Base-by-base conservation (phyloP, 2,113 vertebrate genomes). In the Eulemur macaco region DNA sequence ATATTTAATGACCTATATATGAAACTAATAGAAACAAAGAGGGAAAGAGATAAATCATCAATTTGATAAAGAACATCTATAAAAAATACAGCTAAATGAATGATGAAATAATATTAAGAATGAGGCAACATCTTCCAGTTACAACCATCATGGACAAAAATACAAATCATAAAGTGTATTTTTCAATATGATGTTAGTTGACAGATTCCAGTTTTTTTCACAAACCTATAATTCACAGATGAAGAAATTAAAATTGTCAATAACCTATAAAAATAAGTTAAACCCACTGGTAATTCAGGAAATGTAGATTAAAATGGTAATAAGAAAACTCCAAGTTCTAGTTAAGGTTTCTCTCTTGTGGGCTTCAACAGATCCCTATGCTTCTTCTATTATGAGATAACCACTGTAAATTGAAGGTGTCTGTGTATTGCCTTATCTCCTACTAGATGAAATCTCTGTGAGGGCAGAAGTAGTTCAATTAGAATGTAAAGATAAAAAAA, bases 381-480 rank as follows among this genome's bases (percentile, higher is more conserved):
- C 68, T 63, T 91, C 69, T 13, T 74, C 31, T 39, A 25, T 18
- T 66, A 29, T 25, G 18, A 92, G 15, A 37, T 68, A 77, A 13
- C 5, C 34, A 88, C 37, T 69, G 39, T 76, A 77, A 84, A 68
- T 58, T 83, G 39, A 68, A 81, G 58, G 37, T 76, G 3, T 54
- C 18, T 58, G 12, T 60, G 25, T 47, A 54, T 64, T 37, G 5
- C 37, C 37, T 77, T 54, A 25, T 83, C 20, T 34, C 69, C 50
- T 10, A n/a, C n/a, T 47, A 73, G n/a, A 76, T 76, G 50, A 80
- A 96, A 84, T 90, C 64, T 88, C 81, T 87, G 66, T 80, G 56
- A 92, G 6, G 6, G 52, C 25, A 94, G 34, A 18, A 76, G 45
- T 82, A 74, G 31, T 42, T 42, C 60, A 86, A 50, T 82, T 52